These are phyloP conservation scores for Calliphora vicina DNA, from an alignment of 1,140 invertebrate species.

Conservation along the genomic window DNA sequence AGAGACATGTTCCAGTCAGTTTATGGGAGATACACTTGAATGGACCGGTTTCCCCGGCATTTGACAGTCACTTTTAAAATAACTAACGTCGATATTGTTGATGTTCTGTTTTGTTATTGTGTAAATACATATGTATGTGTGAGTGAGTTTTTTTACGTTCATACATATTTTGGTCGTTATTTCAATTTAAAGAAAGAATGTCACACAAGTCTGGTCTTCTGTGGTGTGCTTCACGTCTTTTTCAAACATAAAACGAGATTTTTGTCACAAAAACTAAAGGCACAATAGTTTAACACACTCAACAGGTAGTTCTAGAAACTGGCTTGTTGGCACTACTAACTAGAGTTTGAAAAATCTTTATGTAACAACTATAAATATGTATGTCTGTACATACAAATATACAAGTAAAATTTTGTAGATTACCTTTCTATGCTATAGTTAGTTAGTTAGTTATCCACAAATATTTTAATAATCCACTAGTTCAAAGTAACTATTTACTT, in stretches of 20 bases:
- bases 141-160: not conserved
- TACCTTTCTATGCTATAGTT: no score
- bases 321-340: not conserved
- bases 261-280: not conserved
- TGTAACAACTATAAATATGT: not conserved
- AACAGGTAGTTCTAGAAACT: conserved; percentile 4
- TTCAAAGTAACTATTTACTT: not conserved
- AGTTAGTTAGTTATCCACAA: no score
- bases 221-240: not conserved
- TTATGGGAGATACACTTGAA: not conserved
- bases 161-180: not conserved
- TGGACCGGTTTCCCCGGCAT: conserved; percentile 39
- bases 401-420: no score
- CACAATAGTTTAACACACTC: not conserved
- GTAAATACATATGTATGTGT: no score
- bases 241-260: not conserved
- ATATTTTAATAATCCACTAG: no score
- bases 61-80: conserved; percentile 15
- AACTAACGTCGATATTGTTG: not conserved
- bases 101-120: not conserved
- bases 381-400: no score
- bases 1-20: not conserved
- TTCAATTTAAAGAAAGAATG: conserved; percentile 3
- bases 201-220: not conserved
- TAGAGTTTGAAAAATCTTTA: not conserved